phyloP scores from a whole-genome alignment of 2,113 vertebrate genomes.

The Heptranchias perlo region DNA sequence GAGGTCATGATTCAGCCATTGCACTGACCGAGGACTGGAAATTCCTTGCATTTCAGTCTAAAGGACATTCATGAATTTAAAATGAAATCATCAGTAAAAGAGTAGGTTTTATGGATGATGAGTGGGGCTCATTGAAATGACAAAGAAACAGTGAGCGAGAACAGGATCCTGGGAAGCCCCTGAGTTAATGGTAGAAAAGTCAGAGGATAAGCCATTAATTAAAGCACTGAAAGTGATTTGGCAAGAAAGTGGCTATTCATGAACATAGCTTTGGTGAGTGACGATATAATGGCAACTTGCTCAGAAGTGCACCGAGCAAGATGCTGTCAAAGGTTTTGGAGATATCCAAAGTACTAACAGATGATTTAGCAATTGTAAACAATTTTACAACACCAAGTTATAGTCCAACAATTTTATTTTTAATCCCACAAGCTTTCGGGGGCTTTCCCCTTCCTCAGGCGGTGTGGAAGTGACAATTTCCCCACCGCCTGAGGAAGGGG shows the following conservation, averaged over 20 bases:
- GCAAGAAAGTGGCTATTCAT: neutral
- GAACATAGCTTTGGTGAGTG: neutral
- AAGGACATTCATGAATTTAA: neutral
- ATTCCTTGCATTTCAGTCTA: neutral
- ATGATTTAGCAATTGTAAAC: neutral
- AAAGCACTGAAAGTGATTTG: neutral
- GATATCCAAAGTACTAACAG: neutral
- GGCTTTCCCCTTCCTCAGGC: too few species aligned
- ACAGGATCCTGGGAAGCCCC: neutral
- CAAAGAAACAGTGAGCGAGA: neutral
- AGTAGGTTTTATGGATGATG: neutral
- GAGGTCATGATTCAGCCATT: neutral
- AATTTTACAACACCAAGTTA: too few species aligned
- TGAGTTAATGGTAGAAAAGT: neutral
- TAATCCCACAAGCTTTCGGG: too few species aligned
- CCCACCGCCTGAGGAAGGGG: too few species aligned
- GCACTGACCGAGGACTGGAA: neutral
- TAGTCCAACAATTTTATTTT: too few species aligned
- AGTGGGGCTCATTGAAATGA: neutral
- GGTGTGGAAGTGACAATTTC: too few species aligned
- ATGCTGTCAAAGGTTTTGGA: neutral
- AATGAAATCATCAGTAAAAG: neutral
- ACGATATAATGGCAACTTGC: neutral
- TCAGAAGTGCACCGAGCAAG: neutral
- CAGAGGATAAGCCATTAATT: neutral